Evolutionary conservation across 1,140 invertebrate species (phyloP).

Genomic region (Lepidurus apus): DNA sequence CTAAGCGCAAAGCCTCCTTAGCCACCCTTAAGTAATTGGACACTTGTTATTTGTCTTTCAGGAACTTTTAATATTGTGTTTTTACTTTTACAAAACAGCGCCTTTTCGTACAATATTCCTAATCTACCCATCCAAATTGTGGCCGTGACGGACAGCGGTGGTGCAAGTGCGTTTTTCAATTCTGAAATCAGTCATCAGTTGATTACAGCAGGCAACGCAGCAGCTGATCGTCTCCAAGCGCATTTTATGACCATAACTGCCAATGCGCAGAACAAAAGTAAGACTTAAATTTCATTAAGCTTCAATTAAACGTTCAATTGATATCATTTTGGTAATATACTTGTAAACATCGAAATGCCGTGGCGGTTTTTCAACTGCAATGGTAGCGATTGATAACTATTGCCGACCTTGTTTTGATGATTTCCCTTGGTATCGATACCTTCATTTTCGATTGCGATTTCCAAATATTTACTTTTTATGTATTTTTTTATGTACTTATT

Average conservation of each 20-base stretch:
- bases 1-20: conserved; percentile 88
- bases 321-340: conserved; percentile 39
- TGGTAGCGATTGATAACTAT: no score
- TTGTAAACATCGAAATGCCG: no score
- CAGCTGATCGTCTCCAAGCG: conserved; percentile 84
- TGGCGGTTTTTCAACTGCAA: no score
- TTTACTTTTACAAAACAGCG: conserved; percentile 53
- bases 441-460: no score
- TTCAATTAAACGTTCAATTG: conserved; percentile 27
- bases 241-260: conserved; percentile 84
- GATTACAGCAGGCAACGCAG: conserved; percentile 85
- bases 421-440: no score
- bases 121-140: conserved; percentile 92
- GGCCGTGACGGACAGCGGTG: conserved; percentile 81
- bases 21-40: conserved; percentile 77
- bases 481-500: background rate
- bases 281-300: conserved; percentile 40
- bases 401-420: no score
- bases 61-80: background rate
- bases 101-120: conserved; percentile 89
- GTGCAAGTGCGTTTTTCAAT: conserved; percentile 80
- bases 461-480: no score
- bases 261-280: conserved; percentile 75
- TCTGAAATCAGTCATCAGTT: conserved; percentile 82
- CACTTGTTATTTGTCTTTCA: conserved; percentile 18